phyloP scores from a whole-genome alignment of 2,797 vertebrate species.

The Dendrocincla tyrannina region DNA sequence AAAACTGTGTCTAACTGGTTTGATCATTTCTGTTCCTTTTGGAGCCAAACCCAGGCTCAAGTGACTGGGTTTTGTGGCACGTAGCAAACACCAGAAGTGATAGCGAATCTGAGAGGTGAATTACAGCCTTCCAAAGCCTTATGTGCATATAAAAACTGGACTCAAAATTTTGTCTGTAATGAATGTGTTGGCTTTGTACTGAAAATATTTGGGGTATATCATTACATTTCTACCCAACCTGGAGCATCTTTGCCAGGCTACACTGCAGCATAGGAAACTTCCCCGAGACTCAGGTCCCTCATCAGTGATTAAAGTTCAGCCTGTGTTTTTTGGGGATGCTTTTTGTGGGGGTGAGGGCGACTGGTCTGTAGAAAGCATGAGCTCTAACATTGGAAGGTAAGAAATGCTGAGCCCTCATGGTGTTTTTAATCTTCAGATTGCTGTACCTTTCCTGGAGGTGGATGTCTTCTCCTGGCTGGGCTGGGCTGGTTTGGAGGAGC shows the following conservation, averaged over 20 bases:
- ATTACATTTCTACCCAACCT: background rate
- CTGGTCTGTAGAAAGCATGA: background rate
- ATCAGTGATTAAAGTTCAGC: background rate
- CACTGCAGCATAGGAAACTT: background rate
- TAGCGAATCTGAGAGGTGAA: background rate
- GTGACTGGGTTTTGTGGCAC: background rate
- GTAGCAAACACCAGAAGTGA: background rate
- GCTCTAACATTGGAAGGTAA: background rate
- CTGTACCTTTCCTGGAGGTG: background rate
- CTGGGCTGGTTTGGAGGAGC: background rate
- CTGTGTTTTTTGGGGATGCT: background rate
- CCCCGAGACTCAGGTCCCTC: background rate
- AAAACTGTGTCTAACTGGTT: background rate
- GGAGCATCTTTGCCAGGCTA: background rate
- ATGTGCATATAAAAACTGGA: background rate
- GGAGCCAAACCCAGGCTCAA: background rate
- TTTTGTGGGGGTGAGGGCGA: too few relatives aligned
- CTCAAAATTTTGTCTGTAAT: background rate
- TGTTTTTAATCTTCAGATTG: background rate
- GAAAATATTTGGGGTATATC: fast-evolving
- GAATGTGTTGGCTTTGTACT: background rate
- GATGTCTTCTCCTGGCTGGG: background rate
- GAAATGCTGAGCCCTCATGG: background rate
- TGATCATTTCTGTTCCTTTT: background rate
- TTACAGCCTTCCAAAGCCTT: background rate